Evolutionary conservation across 2,888 invertebrate species (phyloP), one percentile per base, ranked within the genome.

Genomic region (Molanna angustata): DNA sequence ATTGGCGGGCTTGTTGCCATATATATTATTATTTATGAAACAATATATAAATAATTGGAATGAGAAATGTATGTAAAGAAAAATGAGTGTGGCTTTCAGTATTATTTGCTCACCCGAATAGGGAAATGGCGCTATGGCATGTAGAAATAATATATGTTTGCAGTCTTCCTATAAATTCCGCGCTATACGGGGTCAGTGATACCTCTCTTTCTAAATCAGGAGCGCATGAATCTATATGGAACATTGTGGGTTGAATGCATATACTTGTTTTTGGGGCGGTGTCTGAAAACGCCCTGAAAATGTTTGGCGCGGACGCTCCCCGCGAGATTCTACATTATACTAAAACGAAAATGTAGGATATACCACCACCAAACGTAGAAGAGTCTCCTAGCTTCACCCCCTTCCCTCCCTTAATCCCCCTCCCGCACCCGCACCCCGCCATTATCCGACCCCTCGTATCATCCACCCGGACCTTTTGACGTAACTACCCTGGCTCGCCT

Each of bases 401-500:
- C 40, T 17, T 19, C 16, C 4, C 11, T 17, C 39, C 49, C 13
- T 13, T 17, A 18, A 17, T 37, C 18, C n/a, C 3, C 49, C 46
- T 16, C 22, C 45, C 33, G 42, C 13, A 47, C 7, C 20, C 73
- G 69, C 63, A 71, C 70, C 74, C 49, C 19, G 27, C 35, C 20
- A 18, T 53, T 13, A 49, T 49, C 20, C 46, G 39, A 27, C 56
- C 54, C 48, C 35, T 37, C 27, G 33, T 27, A 13, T 21, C 20
- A 21, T 54, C 53, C 4, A 19, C 41, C 41, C 41, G 21, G 19
- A 44, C 13, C 53, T 49, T 56, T 59, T 76, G 74, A 75, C 77
- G 74, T 75, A 76, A 76, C 56, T 72, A 70, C 67, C 71, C 70
- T 72, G 72, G 68, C 71, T 67, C 69, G 69, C 63, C 67, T 51